Percentiles rank a stretch among this genome's conserved stretches.
These are phyloP conservation scores for Ormyrus rosae DNA, from an alignment of 2,888 invertebrate species.

Conservation along the genomic window DNA sequence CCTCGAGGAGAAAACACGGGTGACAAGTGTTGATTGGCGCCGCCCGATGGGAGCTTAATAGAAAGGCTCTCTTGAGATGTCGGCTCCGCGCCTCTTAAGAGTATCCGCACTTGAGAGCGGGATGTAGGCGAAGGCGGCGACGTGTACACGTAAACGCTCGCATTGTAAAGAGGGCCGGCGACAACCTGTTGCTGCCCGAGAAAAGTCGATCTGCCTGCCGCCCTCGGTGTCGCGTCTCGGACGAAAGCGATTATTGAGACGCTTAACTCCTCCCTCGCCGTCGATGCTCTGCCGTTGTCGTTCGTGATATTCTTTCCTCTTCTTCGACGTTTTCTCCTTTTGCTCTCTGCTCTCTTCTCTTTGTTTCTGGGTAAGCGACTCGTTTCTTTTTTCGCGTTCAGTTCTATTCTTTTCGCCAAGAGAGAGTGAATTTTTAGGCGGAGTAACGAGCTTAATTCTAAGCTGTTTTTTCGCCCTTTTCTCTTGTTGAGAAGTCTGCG, in stretches of 20 bases:
- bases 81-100: background rate
- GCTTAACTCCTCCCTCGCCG: conserved; percentile 22
- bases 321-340: background rate
- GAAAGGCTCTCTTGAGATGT: conserved; percentile 35
- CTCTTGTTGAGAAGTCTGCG: too few relatives aligned
- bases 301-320: background rate
- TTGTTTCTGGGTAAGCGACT: too few relatives aligned
- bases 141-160: background rate
- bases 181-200: conserved; percentile 54
- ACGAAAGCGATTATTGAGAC: conserved; percentile 54
- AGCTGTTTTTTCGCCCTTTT: too few relatives aligned
- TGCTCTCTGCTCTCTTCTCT: too few relatives aligned
- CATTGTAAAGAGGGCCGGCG: conserved; percentile 39
- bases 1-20: conserved; percentile 22
- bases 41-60: conserved; percentile 31
- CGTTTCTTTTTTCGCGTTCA: too few relatives aligned
- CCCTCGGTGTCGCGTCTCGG: conserved; percentile 7
- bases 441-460: too few relatives aligned
- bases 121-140: background rate
- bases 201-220: conserved; percentile 32
- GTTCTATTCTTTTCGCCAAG: too few relatives aligned
- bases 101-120: background rate
- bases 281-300: background rate
- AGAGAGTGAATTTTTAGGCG: too few relatives aligned
- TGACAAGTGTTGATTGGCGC: conserved; percentile 48